Evolutionary conservation across 2,113 vertebrate genomes (phyloP), one percentile per base, ranked within the genome.

Genomic region (Scophthalmus maximus): DNA sequence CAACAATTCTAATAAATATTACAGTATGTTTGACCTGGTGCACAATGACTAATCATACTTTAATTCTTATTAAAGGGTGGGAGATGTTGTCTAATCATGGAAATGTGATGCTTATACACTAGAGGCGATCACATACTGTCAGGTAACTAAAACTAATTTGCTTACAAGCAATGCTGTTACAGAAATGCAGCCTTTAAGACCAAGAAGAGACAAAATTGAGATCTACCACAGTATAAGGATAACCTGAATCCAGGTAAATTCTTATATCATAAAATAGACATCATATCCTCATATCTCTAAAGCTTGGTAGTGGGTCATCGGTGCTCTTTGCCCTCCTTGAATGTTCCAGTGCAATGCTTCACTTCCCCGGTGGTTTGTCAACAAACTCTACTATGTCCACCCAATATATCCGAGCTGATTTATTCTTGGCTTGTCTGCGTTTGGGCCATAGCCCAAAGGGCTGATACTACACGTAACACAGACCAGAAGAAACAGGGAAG

Each of bases 381-480:
- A 79, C 78, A 80, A 44, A 65, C 69, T 78, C 57, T 49, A 62
- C 66, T 58, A 58, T 65, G 20, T 75, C 62, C 62, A 66, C 62
- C 65, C 23, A 74, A 64, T 73, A 73, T 65, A 76, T 82, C 67
- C 49, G 18, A 76, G 71, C 64, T 78, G 66, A 64, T 81, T 81
- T 79, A 75, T 75, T 81, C 64, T 74, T 74, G 74, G 81, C 79
- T 66, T 79, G 67, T 72, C 74, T 63, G 77, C 11, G 56, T 81
- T 79, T 82, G 74, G 75, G 72, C 58, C 8, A 11, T 65, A 60
- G 81, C 62, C 82, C 55, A 75, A 84, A 76, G 62, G 73, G 18
- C 62, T 70, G 68, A 83, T 84, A 67, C 74, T 82, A 57, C 72
- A 75, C 76, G 82, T 74, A 67, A 84, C 65, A 84, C 25, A 77